Evolutionary conservation across 2,113 vertebrate genomes (phyloP), one percentile per base, ranked within the genome.

Genomic region (Quiscalus mexicanus): DNA sequence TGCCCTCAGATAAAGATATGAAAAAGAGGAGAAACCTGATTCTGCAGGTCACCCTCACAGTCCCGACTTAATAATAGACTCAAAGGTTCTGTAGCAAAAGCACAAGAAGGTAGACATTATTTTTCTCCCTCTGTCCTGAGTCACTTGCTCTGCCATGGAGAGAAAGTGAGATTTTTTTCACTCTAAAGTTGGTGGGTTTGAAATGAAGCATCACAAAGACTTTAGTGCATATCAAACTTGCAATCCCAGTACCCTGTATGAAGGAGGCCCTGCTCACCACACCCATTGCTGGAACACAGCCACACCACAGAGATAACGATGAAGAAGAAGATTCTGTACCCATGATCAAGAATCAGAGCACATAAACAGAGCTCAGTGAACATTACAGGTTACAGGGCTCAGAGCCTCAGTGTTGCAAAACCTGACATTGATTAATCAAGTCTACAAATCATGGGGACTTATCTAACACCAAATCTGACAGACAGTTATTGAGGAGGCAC

Each of bases 261-360:
- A 89, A 84, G 62, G 17, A 27, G 27, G 35, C 45, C 55, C 68
- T 59, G 49, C 28, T 86, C 49, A n/a, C 58, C 47, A 28, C 24
- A 59, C 8, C 12, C 11, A 20, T 14, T 3, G 5, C 52, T 44
- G 76, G 82, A 71, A 81, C 16, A 12, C 33, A 79, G 27, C 25
- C 56, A 62, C 16, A 59, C 8, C 45, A 47, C 6, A 39, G 31
- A 68, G 27, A 44, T 5, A 50, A 65, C 0, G 0, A 37, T 6
- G 23, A 68, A 35, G 49, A 80, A 33, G 42, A 90, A 17, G 15
- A 10, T 2, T 13, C 11, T 9, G 14, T 28, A 47, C 37, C 17
- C 49, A 42, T 30, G n/a, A 68, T 11, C 18, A 64, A 53, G 14
- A 85, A 42, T 11, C 23, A 53, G 28, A 12, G 25, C 25, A 33